phyloP scores from a whole-genome alignment of 2,888 invertebrate species.

The Petrophora chlorosata region DNA sequence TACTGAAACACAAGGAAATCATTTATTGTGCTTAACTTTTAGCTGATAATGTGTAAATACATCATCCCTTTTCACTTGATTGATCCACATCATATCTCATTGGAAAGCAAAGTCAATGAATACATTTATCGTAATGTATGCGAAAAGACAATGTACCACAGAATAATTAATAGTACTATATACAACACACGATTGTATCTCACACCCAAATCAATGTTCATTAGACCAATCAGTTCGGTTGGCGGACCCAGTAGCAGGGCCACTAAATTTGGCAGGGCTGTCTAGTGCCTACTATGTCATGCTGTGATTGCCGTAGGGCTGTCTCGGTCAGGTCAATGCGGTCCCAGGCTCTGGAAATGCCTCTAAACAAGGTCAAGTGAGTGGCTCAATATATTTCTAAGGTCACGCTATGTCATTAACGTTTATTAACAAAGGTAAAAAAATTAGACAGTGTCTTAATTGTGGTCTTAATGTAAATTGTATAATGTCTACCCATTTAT shows the following conservation, averaged over 20 bases:
- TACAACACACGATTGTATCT: neutral
- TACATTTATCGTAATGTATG: no score
- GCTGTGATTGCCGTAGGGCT: neutral
- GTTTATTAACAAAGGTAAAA: conserved; percentile 1
- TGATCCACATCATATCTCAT: no score
- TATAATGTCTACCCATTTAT: neutral
- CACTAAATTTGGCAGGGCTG: no score
- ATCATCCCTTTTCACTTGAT: no score
- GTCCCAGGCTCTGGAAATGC: conserved; percentile 5
- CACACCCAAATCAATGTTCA: conserved; percentile 1
- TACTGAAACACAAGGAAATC: no score
- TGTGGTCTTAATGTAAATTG: no score
- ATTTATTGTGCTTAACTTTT: no score
- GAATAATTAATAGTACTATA: neutral
- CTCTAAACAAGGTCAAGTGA: conserved; percentile 13
- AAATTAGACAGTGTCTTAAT: conserved; percentile 7
- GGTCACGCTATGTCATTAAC: conserved; percentile 6
- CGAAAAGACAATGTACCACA: no score
- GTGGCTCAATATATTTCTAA: conserved; percentile 10
- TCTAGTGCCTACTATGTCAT: no score
- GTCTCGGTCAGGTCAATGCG: conserved; percentile 1
- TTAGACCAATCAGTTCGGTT: neutral
- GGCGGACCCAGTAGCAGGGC: neutral
- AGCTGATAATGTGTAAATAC: no score
- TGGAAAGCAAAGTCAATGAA: no score